phyloP scores from a whole-genome alignment of 2,113 vertebrate species.

The Meriones unguiculatus region DNA sequence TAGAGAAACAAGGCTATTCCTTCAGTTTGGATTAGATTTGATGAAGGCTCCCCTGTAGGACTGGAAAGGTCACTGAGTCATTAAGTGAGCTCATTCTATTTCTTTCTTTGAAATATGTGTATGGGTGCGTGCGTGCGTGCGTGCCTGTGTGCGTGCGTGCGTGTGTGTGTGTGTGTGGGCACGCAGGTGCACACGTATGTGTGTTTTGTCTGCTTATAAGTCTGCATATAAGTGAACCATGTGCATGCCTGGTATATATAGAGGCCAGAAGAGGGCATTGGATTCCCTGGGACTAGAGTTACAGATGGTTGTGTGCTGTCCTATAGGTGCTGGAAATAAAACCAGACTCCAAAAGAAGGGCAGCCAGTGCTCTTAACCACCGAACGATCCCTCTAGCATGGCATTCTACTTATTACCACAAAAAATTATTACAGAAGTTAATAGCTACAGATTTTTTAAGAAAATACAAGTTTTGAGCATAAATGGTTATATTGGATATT shows the following conservation, averaged over 20 bases:
- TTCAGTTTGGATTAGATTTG: background rate
- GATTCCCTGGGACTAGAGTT: background rate
- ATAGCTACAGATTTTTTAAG: background rate
- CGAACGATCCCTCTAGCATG: background rate
- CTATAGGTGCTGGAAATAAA: background rate
- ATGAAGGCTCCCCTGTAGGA: background rate
- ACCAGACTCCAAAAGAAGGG: background rate
- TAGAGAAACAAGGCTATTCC: background rate
- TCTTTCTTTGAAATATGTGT: background rate
- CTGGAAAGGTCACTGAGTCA: background rate
- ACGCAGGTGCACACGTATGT: background rate
- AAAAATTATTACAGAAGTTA: conserved; percentile 16
- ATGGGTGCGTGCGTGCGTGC: too few species aligned
- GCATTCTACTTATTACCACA: conserved; percentile 6
- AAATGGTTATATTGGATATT: conserved; percentile 42
- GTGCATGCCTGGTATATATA: background rate
- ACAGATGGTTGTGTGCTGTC: background rate
- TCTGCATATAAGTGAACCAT: too few species aligned
- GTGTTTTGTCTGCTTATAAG: background rate
- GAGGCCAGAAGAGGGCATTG: background rate
- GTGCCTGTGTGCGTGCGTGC: too few species aligned
- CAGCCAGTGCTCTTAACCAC: background rate
- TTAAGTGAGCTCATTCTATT: background rate
- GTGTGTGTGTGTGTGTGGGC: too few species aligned
- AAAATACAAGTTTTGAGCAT: conserved; percentile 43